Evolutionary conservation across 2,797 vertebrate genomes (phyloP), one percentile per base, ranked within the genome.

Genomic region (Rallus crepitans): DNA sequence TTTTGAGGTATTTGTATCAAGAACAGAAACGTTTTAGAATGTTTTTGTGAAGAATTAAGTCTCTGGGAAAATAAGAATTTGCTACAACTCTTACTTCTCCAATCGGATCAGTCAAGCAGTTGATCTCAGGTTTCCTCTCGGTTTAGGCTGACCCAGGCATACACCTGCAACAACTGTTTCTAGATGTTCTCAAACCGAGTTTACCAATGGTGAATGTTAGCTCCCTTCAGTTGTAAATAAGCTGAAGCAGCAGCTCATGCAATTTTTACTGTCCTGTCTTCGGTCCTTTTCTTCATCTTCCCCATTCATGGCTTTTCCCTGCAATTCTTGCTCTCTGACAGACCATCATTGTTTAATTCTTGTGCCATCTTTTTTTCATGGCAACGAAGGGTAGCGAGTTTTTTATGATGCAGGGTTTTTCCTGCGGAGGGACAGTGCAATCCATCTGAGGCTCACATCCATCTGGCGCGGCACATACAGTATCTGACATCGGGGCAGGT

Each of bases 401-500:
- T 37, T 92, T 61, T 80, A 40, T 39, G 52, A 68, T 35, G 80
- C 70, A 39, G 35, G 37, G 52, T 89, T 93, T 87, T 48, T 78
- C 70, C 83, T 87, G 71, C 52, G 8, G 86, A 71, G 59, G 85
- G 94, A 59, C 77, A 89, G 66, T 37, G 23, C 47, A 65, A 90
- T 65, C 91, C 88, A 40, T 91, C 19, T 35, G 35, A 87, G 76
- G 72, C 91, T 90, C 76, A 14, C 64, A 88, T 94, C 89, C 96
- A 85, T 91, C 92, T 95, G 91, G 30, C 86, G 82, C 73, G n/a
- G 66, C 95, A 33, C 73, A 82, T 55, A 28, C 82, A 91, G 86
- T 64, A 72, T 23, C 87, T 97, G 96, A 96, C 95, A 97, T 20
- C 6, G 69, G 95, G 75, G 89, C 92, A 89, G 86, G 87, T 96